Evolutionary conservation across 2,888 invertebrate genomes (phyloP), one percentile per base, ranked within the genome.

Genomic region (Acheta domesticus): DNA sequence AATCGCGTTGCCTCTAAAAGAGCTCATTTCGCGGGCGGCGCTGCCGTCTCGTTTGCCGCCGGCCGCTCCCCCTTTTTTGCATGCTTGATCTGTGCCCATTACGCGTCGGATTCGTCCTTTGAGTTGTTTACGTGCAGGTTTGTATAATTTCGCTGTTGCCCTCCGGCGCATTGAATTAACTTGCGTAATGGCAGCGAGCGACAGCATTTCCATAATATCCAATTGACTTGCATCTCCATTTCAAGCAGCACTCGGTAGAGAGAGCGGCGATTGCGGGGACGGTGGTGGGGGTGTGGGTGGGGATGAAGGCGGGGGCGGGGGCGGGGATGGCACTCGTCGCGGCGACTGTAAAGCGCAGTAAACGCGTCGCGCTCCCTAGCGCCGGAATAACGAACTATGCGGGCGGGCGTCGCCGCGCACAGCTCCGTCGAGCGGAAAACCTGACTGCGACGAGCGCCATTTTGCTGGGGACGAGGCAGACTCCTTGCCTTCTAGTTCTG

Each of bases 191-290:
- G 23, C 79, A 20, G 76, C 20, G 36, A 74, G 36, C 16, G 14
- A 16, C 20, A 20, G 16, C 49, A 80, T 80, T 50, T 78, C 48
- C 80, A 80, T 80, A 80, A 80, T 80, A 78, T 80, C 77, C 80
- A 80, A 80, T 80, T 80, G 80, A 80, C 80, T 80, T 80, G 62
- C 80, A 80, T 80, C 80, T 78, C 80, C 49, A 75, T 80, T 80
- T 76, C 80, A 76, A 80, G 62, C 62, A n/a, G n/a, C 62, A 12
- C 16, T 36, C 62, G 14, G 62, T 62, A n/a, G n/a, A 19, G 62
- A 62, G 36, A 62, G n/a, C 62, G 62, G 62, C 62, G 62, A n/a
- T 62, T 14, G n/a, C 8, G 62, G 14, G 62, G 62, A 62, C 62
- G n/a, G n/a, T 0, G n/a, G 62, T n/a, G 62, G n/a, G 62, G n/a